Evolutionary conservation across 2,113 vertebrate genomes (phyloP).

Genomic region (Marcusenius ussheri): DNA sequence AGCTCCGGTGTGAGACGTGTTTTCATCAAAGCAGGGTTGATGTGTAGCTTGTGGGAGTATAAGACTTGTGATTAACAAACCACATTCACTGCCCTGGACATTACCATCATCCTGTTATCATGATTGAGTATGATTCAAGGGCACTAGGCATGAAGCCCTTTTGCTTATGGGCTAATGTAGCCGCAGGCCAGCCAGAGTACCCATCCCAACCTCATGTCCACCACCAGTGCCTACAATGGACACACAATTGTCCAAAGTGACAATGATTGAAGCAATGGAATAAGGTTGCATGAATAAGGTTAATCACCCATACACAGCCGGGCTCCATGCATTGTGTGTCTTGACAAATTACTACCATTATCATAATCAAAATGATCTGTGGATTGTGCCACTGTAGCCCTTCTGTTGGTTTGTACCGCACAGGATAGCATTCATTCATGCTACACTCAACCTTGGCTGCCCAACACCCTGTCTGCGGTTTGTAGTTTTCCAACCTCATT

Average conservation of each 20-base stretch:
- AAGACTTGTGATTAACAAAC: conserved; percentile 2
- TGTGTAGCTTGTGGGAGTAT: conserved; percentile 2
- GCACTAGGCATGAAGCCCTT: not conserved
- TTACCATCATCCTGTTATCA: not conserved
- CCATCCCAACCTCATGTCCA: not conserved
- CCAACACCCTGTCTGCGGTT: not conserved
- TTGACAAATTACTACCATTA: not conserved
- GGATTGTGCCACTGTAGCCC: not conserved
- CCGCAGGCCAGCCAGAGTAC: not conserved
- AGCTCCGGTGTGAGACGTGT: conserved; percentile 36
- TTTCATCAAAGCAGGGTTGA: conserved; percentile 6
- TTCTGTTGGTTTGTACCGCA: not conserved
- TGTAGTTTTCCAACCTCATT: not conserved
- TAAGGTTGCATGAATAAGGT: not conserved
- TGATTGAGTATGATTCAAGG: not conserved
- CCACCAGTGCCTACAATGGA: not conserved
- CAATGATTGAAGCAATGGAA: not conserved
- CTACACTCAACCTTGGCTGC: not conserved
- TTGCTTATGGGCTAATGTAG: not conserved
- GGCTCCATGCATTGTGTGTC: not conserved
- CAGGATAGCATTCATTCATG: not conserved
- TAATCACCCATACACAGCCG: not conserved
- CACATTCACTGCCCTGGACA: not conserved
- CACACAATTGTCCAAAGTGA: not conserved
- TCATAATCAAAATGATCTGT: not conserved